phyloP scores from a whole-genome alignment of 2,888 invertebrate species.

The Eristalis pertinax region DNA sequence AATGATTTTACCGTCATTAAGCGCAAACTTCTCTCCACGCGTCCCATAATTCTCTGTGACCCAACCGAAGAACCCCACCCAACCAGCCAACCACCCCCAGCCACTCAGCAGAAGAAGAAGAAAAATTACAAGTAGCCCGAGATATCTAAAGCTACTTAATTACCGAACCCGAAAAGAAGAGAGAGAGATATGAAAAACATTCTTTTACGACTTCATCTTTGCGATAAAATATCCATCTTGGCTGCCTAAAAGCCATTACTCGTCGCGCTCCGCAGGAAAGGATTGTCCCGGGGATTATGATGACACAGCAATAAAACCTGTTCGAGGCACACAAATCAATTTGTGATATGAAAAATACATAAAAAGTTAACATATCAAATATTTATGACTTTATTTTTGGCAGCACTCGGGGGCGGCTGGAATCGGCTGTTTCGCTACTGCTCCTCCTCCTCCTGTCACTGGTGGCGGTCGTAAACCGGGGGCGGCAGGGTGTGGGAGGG shows the following conservation, averaged over 20 bases:
- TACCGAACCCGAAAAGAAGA: conserved; percentile 6
- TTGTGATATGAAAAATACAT: conserved; percentile 45
- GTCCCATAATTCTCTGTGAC: neutral
- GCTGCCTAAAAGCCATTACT: conserved; percentile 21
- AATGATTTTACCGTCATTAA: conserved; percentile 11
- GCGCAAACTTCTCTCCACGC: neutral
- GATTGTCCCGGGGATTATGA: conserved; percentile 53
- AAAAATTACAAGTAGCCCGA: neutral
- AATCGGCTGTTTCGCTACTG: conserved; percentile 2
- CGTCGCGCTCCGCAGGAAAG: conserved; percentile 24
- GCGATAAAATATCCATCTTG: conserved; percentile 31
- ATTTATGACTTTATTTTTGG: conserved; percentile 63
- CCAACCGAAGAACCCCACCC: neutral
- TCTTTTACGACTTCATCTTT: conserved; percentile 49
- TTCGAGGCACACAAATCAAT: conserved; percentile 60
- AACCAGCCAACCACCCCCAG: neutral
- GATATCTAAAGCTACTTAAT: conserved; percentile 35
- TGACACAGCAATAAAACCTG: conserved; percentile 51
- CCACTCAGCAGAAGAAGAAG: neutral
- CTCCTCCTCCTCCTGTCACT: neutral
- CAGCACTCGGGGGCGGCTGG: neutral
- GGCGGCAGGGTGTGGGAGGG: too few species aligned
- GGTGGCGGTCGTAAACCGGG: neutral
- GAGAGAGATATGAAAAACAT: conserved; percentile 2
- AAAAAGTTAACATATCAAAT: conserved; percentile 62